Evolutionary conservation across 2,113 vertebrate genomes (phyloP), one percentile per base, ranked within the genome.

Genomic region (Morone chrysops): DNA sequence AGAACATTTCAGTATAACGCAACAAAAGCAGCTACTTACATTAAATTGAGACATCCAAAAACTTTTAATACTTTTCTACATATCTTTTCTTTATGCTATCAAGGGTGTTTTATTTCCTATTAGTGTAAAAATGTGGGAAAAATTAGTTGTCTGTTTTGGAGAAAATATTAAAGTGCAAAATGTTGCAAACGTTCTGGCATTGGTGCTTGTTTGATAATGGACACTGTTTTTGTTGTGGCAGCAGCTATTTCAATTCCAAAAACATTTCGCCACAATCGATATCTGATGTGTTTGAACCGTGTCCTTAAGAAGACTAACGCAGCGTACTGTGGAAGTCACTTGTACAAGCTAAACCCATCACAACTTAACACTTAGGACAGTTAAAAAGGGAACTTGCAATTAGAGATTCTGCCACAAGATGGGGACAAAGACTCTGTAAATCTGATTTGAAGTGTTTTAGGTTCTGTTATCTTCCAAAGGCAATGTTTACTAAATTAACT

Each of bases 1-100:
- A 88, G 36, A 92, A 81, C 90, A 93, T 92, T 90, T 92, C 81
- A 76, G 84, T 72, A 81, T 92, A 93, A 89, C 56, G 60, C 89
- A 82, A 94, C 86, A 84, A 69, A 94, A 88, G 91, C 93, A 93
- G 91, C 92, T 94, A 90, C 81, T 90, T 89, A 66, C 86, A 93
- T 94, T 93, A 91, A 92, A 91, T 86, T 89, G 62, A 90, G 77
- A 89, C 92, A 93, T 93, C 90, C 85, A 92, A 95, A 60, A 93
- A 90, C 82, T 93, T 95, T 93, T 93, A 94, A 95, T 95, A 94
- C 94, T 95, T 95, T 95, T 95, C 92, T 95, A 95, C 93, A 94
- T 95, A 89, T 92, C 80, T 92, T 94, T 95, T 93, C 94, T 94
- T 95, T 94, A 92, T 90, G 93, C 92, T 93, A 93, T 94, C 82